Percentiles rank a stretch among this genome's conserved stretches.
These are phyloP conservation scores for Lota lota DNA, from an alignment of 2,113 vertebrate genomes.

Conservation along the genomic window DNA sequence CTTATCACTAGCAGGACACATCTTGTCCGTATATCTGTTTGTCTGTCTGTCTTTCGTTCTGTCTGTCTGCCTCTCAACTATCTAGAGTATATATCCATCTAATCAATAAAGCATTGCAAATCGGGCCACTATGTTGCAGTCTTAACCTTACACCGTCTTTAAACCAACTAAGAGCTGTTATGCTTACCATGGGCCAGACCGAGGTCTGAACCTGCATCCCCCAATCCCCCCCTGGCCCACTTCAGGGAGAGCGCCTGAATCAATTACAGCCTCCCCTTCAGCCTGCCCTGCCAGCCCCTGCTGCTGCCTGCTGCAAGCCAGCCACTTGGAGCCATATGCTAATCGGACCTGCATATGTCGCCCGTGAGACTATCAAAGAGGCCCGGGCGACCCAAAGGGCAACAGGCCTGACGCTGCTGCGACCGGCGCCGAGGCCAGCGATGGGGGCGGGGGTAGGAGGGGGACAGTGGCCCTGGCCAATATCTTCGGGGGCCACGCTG, in stretches of 20 bases:
- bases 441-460: constrained; percentile 41
- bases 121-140: no score
- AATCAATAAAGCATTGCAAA: no score
- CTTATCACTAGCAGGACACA: no score
- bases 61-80: no score
- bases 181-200: no score
- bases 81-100: no score
- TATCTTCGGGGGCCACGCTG: no score
- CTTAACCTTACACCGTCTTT: no score
- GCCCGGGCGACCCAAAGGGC: constrained; percentile 41
- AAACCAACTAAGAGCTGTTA: no score
- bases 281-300: constrained; percentile 41
- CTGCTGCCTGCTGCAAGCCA: constrained; percentile 33
- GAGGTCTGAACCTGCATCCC: no score
- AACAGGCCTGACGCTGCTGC: constrained; percentile 19
- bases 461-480: constrained; percentile 42
- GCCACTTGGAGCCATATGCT: constrained; percentile 53
- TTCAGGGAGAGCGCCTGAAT: constrained; percentile 47
- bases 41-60: no score
- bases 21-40: no score
- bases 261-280: constrained; percentile 52
- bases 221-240: constrained; percentile 3
- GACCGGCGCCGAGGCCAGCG: constrained; percentile 14
- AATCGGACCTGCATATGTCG: constrained; percentile 59
- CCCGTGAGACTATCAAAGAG: constrained; percentile 60